Evolutionary conservation across 2,797 vertebrate genomes (phyloP), one percentile per base, ranked within the genome.

Genomic region (Phoebastria nigripes): DNA sequence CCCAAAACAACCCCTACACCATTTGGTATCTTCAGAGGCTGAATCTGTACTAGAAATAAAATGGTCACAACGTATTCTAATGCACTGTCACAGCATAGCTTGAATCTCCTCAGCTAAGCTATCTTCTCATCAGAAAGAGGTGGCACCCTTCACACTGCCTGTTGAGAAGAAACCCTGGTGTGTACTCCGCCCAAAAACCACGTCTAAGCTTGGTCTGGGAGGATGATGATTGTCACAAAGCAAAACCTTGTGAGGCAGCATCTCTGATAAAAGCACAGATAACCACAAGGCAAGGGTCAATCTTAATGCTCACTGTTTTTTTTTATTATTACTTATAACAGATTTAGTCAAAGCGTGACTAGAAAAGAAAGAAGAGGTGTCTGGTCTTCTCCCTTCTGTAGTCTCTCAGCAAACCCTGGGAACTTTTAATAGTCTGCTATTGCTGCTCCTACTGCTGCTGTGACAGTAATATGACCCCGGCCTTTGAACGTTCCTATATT

Each of bases 1-100:
- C 4, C 21, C 1, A 0, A 49, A 74, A 59, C 12, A 39, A 28
- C 2, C 9, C 15, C 16, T 61, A 3, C 11, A 7, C 1, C 2
- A 16, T 74, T 58, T 71, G 6, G 12, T 42, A 35, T 16, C 28
- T 78, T 67, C 41, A 20, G 11, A 87, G 15, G 4, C 8, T 84
- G 25, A 44, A 76, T 72, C 24, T 69, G 9, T 66, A 66, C 13
- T 28, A 73, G 26, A 73, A 91, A 55, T 22, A 72, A 70, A 77
- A 77, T 24, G 17, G 5, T 72, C 16, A 58, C 7, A 29, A 26
- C 6, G 15, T 83, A 29, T 52, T 71, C 21, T 25, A 78, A 54
- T 63, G 22, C 15, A 3, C 9, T 84, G n/a, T 56, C 46, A 77
- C 16, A 77, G 33, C 10, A 83, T 8, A 77, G 16, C 6, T 82